A percentile compares a stretch with the other conserved stretches of the same genome.
These are phyloP conservation scores for Andrena marginata DNA, from an alignment of 2,888 invertebrate species.

Conservation along the genomic window DNA sequence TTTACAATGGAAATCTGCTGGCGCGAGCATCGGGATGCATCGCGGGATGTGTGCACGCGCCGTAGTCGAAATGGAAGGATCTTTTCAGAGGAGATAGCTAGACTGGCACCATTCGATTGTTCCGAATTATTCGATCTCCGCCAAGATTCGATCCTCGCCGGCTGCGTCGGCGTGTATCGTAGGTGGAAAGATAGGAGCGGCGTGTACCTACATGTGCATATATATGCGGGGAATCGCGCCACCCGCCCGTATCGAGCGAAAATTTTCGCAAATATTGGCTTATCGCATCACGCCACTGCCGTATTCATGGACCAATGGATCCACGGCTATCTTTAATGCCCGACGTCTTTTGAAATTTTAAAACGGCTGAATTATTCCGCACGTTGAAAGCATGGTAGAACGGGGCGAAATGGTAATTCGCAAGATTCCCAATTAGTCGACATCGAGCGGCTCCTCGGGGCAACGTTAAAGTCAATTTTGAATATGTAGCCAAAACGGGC, in stretches of 20 bases:
- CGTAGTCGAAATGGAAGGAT: constrained; percentile 26
- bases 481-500: neutral
- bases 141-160: constrained; percentile 35
- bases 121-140: constrained; percentile 44
- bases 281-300: constrained; percentile 20
- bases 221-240: constrained; percentile 12
- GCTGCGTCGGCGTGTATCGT: neutral
- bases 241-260: constrained; percentile 13
- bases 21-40: constrained; percentile 35
- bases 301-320: constrained; percentile 18
- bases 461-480: neutral
- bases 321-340: neutral
- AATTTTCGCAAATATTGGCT: constrained; percentile 56
- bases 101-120: constrained; percentile 37
- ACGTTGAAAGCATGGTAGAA: neutral
- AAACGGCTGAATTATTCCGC: constrained; percentile 8
- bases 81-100: constrained; percentile 37
- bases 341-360: constrained; percentile 24
- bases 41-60: constrained; percentile 8
- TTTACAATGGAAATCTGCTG: constrained; percentile 75
- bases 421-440: neutral
- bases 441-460: neutral
- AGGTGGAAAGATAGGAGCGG: neutral
- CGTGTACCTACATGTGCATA: too few relatives aligned
- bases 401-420: too few relatives aligned